Evolutionary conservation across 2,113 vertebrate genomes (phyloP), one percentile per base, ranked within the genome.

Genomic region (Uria aalge): DNA sequence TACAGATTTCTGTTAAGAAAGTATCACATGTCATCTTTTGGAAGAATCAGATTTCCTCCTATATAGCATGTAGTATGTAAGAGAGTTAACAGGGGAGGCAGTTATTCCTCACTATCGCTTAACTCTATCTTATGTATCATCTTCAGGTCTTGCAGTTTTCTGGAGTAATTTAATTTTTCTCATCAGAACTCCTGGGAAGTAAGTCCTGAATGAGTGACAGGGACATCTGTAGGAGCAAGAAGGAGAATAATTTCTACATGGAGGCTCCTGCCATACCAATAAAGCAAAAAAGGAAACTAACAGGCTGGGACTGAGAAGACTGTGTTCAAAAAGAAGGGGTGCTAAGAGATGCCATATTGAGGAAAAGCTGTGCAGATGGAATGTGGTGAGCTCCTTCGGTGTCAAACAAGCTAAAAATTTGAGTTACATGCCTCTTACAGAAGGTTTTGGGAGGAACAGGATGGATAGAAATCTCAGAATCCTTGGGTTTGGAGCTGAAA

Each of bases 271-370:
- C 36, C 79, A 92, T 76, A 86, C 27, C 53, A 59, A 10, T 76
- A 90, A 92, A 83, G 67, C 45, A 88, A 94, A 88, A 92, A 94
- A 38, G 23, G 88, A 88, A 96, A 88, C 55, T 76, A 93, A 90
- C 26, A 59, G 71, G 85, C 40, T 90, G 34, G 22, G 45, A 88
- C 50, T 45, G 36, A 64, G 82, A 88, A 90, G 36, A 27, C 17
- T 40, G 36, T 72, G 41, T 45, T 90, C 7, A 2, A 78, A 81
- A 93, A 59, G 52, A 85, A 83, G 18, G 26, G n/a, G 27, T 91
- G 92, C 90, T 92, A 97, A 94, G 84, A 96, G 64, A 89, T 75
- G 40, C 90, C 79, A 38, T 76, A 88, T 79, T 93, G 88, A 45
- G 59, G 67, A 85, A 69, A 83, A 83, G 45, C 45, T 64, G 41